phyloP scores from a whole-genome alignment of 2,888 invertebrate species.

The Clunio marinus region DNA sequence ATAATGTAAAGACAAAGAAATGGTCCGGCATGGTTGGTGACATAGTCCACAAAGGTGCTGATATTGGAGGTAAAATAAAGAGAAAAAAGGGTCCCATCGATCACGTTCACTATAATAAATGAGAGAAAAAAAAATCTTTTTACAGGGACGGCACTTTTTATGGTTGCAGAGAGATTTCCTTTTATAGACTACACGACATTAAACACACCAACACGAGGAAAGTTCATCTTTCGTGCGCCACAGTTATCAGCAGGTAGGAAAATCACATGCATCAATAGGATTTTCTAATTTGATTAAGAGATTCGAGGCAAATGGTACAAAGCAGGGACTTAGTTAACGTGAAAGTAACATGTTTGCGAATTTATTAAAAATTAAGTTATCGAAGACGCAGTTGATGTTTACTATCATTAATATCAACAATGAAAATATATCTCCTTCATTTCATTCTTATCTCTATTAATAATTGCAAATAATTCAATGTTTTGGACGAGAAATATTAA shows the following conservation, averaged over 20 bases:
- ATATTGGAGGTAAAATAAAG: constrained; percentile 12
- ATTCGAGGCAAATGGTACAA: neutral
- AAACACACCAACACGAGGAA: neutral
- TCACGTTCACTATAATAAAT: neutral
- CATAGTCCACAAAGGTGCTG: constrained; percentile 11
- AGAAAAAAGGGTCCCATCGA: neutral
- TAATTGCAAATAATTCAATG: too few relatives aligned
- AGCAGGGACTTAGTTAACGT: neutral
- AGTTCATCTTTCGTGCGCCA: constrained; percentile 22
- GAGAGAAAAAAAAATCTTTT: neutral
- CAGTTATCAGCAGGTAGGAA: constrained; percentile 27
- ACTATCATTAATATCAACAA: too few relatives aligned
- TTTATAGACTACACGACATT: neutral
- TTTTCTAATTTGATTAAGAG: neutral
- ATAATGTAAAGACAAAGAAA: neutral
- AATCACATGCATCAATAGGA: too few relatives aligned
- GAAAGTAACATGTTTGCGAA: too few relatives aligned
- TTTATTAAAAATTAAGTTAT: too few relatives aligned
- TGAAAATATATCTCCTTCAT: too few relatives aligned
- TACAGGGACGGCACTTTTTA: constrained; percentile 21
- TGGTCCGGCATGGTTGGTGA: constrained; percentile 29
- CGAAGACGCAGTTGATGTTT: too few relatives aligned
- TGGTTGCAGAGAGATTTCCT: neutral
- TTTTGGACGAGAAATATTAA: too few relatives aligned
- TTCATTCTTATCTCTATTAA: too few relatives aligned